phyloP scores from a whole-genome alignment of 2,888 invertebrate genomes.

The Synanthedon andrenaeformis region DNA sequence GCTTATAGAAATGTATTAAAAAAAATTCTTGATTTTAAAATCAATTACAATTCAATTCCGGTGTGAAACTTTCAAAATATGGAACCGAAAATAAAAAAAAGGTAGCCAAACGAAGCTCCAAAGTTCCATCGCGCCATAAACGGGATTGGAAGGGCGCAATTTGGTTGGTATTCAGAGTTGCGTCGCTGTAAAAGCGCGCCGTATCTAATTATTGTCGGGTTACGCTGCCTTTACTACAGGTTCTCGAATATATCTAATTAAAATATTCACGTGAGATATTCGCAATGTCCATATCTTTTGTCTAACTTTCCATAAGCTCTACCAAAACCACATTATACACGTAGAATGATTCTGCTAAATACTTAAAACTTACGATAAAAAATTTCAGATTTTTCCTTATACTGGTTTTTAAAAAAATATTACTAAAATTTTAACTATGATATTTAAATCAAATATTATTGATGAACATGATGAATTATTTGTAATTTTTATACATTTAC shows the following conservation, averaged over 20 bases:
- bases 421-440: no score
- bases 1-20: background rate
- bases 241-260: constrained; percentile 18
- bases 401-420: no score
- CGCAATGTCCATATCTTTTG: no score
- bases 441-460: no score
- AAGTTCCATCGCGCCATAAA: constrained; percentile 51
- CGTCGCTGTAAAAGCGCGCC: constrained; percentile 65
- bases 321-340: no score
- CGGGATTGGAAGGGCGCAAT: constrained; percentile 65
- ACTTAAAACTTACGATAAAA: no score
- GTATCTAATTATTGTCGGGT: constrained; percentile 65
- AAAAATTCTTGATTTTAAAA: background rate
- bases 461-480: no score
- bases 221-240: constrained; percentile 35
- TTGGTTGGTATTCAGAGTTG: constrained; percentile 63
- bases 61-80: constrained; percentile 3
- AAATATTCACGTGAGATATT: constrained; percentile 11
- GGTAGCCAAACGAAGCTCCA: constrained; percentile 35
- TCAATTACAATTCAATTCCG: constrained; percentile 4
- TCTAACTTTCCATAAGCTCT: no score
- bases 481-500: no score
- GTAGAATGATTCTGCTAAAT: no score
- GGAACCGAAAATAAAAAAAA: constrained; percentile 19
- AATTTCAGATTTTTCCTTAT: no score